Evolutionary conservation across 2,113 vertebrate species (phyloP), one percentile per base, ranked within the genome.

Genomic region (Macrotus californicus): DNA sequence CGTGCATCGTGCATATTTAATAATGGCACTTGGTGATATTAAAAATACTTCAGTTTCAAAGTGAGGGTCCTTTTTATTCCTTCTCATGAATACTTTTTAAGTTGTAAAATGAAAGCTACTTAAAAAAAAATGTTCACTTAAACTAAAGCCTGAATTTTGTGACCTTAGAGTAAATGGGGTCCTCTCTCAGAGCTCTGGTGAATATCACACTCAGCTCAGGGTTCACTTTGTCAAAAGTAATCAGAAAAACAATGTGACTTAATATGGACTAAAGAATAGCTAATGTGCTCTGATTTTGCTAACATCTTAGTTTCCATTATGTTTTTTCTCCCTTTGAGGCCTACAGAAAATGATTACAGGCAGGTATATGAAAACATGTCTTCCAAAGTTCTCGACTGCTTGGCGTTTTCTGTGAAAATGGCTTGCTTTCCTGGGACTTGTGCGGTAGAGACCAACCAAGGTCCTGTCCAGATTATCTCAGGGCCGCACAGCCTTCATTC

Each of bases 11-110:
- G 1, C 86, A 86, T 89, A 76, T 89, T 97, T 96, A 96, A 96
- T 92, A 91, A 96, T 0, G 0, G 81, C 97, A 90, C 46, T 56
- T 87, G 64, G 52, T 93, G 36, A 72, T 81, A 95, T 95, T 94
- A 94, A 96, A 96, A 95, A 87, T 36, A 59, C 50, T 96, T 97
- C 12, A 83, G 72, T 92, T 96, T 95, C 86, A 96, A 59, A 97
- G 34, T 77, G 14, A 92, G 85, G 13, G 34, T 31, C n/a, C 31
- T 88, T 93, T 36, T 22, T 85, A 67, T 41, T 79, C 2, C 16
- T 90, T 95, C 84, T 93, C 48, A 79, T 91, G 93, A 80, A 67
- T 48, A 36, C 73, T 26, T 66, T 87, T 61, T 16, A 87, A 79
- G 76, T 93, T 89, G 46, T 29, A 79, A 6, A 83, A 84, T 46